Percentiles rank a stretch among this genome's conserved stretches.
Evolutionary conservation across 2,113 vertebrate genomes (phyloP).

Genomic region (mouse (Mus musculus)): GRCm39 chr7:67143001-67143500

Average conservation of each 20-base stretch:
- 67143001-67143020: not conserved
- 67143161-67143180: not conserved
- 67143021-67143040: rapidly evolving
- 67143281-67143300: not conserved
- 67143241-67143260: not conserved
- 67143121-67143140: not conserved
- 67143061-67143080: rapidly evolving
- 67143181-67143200: not conserved
- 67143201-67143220: rapidly evolving
- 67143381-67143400: not conserved
- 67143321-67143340: not conserved
- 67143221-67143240: not conserved
- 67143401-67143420: not conserved
- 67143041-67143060: not conserved
- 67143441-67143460: not conserved
- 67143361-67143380: not conserved
- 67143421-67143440: not conserved
- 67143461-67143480: not conserved
- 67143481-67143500: not conserved
- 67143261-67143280: not conserved
- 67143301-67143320: not conserved
- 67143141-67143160: not conserved
- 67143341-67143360: not conserved
- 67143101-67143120: rapidly evolving
- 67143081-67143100: not conserved